Base-by-base conservation (phyloP, 2,113 vertebrate species). In the Reinhardtius hippoglossoides region DNA sequence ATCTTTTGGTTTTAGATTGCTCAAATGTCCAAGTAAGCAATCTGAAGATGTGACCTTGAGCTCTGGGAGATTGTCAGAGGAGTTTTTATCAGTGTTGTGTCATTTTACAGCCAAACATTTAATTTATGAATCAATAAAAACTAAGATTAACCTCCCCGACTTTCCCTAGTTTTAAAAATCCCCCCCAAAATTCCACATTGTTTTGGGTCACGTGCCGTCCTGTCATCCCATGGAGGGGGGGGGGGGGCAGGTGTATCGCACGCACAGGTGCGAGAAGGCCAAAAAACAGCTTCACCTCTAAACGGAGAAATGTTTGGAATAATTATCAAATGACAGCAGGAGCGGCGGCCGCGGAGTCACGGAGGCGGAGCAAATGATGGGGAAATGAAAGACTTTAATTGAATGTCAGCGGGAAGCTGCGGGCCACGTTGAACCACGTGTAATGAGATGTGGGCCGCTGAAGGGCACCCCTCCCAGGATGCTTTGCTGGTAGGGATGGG, bases 391-490 rank as follows among this genome's bases (percentile, higher is more conserved):
- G 77, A 35, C 63, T 90, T 77, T 87, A 89, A 86, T 87, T 90
- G 85, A 91, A 92, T 90, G 87, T 89, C 90, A 93, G 87, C 44
- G 9, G 81, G 84, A 85, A 61, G 80, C 87, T 80, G 67, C 63
- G 65, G 86, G 90, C 81, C 79, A 75, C n/a, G 23, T 71, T 78
- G 81, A 89, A 72, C 52, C 55, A 74, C 76, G 3, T 73, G 76
- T 90, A 88, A 91, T 87, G 88, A 90, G 78, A 86, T 78, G 79
- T 71, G 55, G 69, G 58, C 68, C 54, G 84, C 80, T 84, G 81
- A 90, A 89, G 84, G 89, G 80, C 85, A 67, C 60, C 67, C 78
- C 85, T 85, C 84, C 68, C 69, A 83, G 68, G 67, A 85, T 85
- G 77, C 66, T 83, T 76, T 77, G 71, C 67, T 74, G 64, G 62